Conservation (phyloP, 2,113 vertebrate species). For the Gnathonemus longibarbis region DNA sequence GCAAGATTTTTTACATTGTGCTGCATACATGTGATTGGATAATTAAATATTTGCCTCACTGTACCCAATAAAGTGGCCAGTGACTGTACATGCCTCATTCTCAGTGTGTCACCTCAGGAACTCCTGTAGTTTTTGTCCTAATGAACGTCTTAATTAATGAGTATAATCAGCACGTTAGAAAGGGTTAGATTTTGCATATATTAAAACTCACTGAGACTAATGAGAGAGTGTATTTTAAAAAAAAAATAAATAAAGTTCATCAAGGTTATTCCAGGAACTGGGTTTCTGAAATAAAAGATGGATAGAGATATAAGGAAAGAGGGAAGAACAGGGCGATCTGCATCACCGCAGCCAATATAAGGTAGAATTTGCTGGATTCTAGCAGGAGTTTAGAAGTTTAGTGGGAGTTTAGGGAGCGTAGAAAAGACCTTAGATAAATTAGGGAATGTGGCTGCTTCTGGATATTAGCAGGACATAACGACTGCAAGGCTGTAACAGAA, state of each 20-base stretch:
- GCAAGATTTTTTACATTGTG: background rate
- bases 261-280: background rate
- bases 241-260: background rate
- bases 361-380: background rate
- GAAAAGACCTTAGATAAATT: background rate
- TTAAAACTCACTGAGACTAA: background rate
- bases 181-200: background rate
- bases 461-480: background rate
- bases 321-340: background rate
- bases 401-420: background rate
- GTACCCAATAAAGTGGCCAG: background rate
- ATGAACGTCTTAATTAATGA: background rate
- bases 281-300: background rate
- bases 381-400: background rate
- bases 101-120: background rate
- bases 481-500: background rate
- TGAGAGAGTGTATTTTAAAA: background rate
- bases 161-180: background rate
- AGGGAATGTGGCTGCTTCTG: background rate
- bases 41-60: background rate
- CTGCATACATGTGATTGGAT: background rate
- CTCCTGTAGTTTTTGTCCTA: background rate
- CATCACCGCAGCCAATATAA: background rate
- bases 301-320: background rate
- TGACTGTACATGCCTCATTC: background rate